phyloP scores from a whole-genome alignment of 2,888 invertebrate genomes.

The Phyllotreta striolata region DNA sequence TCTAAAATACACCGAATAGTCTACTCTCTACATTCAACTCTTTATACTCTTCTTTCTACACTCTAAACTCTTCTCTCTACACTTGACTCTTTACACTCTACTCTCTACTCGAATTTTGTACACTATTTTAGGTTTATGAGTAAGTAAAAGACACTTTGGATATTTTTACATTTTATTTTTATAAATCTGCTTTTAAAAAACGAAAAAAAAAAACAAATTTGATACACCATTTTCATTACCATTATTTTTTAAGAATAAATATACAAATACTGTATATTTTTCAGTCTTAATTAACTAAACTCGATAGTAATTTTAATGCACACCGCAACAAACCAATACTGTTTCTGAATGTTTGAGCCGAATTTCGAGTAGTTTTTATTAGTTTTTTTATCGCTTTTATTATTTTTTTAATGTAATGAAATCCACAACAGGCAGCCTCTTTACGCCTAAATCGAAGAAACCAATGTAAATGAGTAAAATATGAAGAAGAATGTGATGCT shows the following conservation, averaged over 20 bases:
- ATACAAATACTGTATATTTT: conserved; percentile 31
- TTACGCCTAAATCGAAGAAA: too few relatives aligned
- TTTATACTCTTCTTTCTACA: too few relatives aligned
- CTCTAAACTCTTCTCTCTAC: too few relatives aligned
- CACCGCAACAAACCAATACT: conserved; percentile 7
- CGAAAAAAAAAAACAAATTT: conserved; percentile 20
- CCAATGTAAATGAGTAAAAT: too few relatives aligned
- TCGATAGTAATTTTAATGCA: conserved; percentile 8
- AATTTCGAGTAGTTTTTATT: not conserved
- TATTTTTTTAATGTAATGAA: too few relatives aligned
- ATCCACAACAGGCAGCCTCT: too few relatives aligned
- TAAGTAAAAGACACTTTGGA: conserved; percentile 1
- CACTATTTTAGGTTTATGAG: too few relatives aligned
- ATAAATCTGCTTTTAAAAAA: conserved; percentile 27
- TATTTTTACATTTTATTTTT: conserved; percentile 23
- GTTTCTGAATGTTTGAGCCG: conserved; percentile 3
- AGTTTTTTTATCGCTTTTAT: not conserved
- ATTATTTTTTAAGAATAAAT: conserved; percentile 19
- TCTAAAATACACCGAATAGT: too few relatives aligned
- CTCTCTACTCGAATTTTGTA: too few relatives aligned
- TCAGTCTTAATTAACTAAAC: conserved; percentile 39
- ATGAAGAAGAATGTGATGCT: too few relatives aligned
- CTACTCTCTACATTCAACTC: too few relatives aligned
- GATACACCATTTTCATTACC: conserved; percentile 14
- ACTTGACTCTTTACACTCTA: too few relatives aligned